Evolutionary conservation across 2,797 vertebrate species (phyloP), one percentile per base, ranked within the genome.

Genomic region (Moxostoma hubbsi): DNA sequence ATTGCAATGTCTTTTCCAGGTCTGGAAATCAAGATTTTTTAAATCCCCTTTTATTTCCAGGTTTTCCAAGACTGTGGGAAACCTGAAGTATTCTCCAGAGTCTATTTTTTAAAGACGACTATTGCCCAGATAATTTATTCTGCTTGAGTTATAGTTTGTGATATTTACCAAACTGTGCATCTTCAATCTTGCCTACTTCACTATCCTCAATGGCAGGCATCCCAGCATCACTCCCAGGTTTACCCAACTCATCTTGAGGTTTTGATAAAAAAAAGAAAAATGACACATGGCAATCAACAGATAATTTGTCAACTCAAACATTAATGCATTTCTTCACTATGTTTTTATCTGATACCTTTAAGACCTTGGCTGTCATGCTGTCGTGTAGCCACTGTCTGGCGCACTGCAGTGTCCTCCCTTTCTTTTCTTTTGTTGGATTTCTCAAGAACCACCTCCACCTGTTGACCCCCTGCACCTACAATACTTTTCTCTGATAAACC

Each of bases 121-220:
- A 16, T 47, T 49, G 36, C 36, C 36, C 36, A 36, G 36, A 36
- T 36, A 36, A 36, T 36, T 36, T 4, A 36, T 36, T 46, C 54
- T 9, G 45, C 51, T 59, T 50, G 5, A 66, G 11, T 9, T 46
- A n/a, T 45, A 57, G 10, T 63, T 50, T n/a, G 18, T 69, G 8
- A 74, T 50, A 66, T 94, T 94, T 83, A 97, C 96, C 93, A 85
- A 95, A 95, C 43, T 96, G 96, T 69, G 92, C 83, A 43, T 96
- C 95, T 9, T 97, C 95, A 4, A 89, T 91, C 90, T 98, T 99
- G 63, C 94, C 95, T 79, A 96, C 94, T 81, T 96, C 97, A 57
- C 96, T 97, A 89, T 99, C 97, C 90, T 99, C 98, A 88, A 99
- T 96, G 65, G 96, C 98, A 80, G 98, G 98, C 98, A 99, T 99